Base-by-base conservation (phyloP, 2,113 vertebrate genomes). In the Rutilus rutilus region DNA sequence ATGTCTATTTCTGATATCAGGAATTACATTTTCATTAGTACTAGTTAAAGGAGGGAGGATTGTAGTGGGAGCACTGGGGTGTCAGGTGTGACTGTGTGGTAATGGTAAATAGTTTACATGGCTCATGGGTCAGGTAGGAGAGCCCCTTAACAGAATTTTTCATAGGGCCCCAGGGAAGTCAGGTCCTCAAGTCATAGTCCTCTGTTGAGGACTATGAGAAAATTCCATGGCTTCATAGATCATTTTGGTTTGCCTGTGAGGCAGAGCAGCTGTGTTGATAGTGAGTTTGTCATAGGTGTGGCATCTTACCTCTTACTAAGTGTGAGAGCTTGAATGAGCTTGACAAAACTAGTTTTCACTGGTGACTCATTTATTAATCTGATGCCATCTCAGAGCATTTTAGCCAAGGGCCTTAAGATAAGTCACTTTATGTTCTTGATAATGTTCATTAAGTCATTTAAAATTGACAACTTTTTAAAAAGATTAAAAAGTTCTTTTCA, bases 271-370 rank as follows among this genome's bases (percentile, higher is more conserved):
- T 60, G 80, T 52, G 64, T 54, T 82, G 10, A 54, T 69, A 19
- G 42, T 79, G 27, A 0, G 47, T 60, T 39, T 42, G 15, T 39
- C 11, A 57, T 76, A 21, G 67, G 77, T 85, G 86, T 62, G 64
- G 17, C 6, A 10, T 82, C 10, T 78, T 69, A 7, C 78, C 15
- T 42, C 60, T 30, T 50, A 17, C 21, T 27, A 62, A 60, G 60
- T 57, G 12, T 50, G 75, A 79, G 52, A 79, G 52, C 23, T 57
- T 67, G 60, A 76, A 82, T 79, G 50, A 80, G 78, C 84, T 73
- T 86, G 84, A 86, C 76, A 14, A 54, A 52, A 82, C 80, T 54
- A 82, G 80, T 82, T 54, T n/a, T 23, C 45, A 54, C 45, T 54
- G 19, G 5, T 69, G 80, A 82, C 42, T 82, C 42, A 36, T 69